Evolutionary conservation across 2,888 invertebrate species (phyloP).

Genomic region (Baronia brevicornis): DNA sequence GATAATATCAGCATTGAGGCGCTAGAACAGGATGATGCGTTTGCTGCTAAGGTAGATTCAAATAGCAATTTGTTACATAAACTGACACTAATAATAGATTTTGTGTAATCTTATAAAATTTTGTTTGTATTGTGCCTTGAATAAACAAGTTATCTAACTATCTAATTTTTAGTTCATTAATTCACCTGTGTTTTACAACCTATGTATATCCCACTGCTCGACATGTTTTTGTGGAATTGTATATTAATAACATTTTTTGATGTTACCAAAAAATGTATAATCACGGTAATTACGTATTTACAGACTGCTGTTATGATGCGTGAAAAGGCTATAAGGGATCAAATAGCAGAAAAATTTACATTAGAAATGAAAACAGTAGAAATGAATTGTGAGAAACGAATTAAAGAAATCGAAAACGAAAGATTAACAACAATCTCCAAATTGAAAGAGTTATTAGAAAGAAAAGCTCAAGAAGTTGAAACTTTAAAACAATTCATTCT

Average conservation of each 20-base stretch:
- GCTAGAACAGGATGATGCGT: conserved; percentile 42
- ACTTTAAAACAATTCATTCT: conserved; percentile 67
- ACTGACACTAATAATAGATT: too few species aligned
- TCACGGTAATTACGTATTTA: not conserved
- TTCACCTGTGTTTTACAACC: too few species aligned
- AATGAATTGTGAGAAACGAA: conserved; percentile 65
- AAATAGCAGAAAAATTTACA: conserved; percentile 80
- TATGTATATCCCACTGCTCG: too few species aligned
- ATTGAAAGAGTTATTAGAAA: conserved; percentile 62
- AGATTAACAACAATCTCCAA: conserved; percentile 59
- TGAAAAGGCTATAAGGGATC: conserved; percentile 78
- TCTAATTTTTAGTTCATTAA: too few species aligned
- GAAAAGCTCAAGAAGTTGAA: conserved; percentile 72
- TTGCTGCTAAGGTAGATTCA: conserved; percentile 39
- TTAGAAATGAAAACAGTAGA: conserved; percentile 76
- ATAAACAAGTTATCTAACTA: too few species aligned
- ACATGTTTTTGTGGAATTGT: too few species aligned
- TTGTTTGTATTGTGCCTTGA: too few species aligned
- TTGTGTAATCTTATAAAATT: too few species aligned
- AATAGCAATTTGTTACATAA: too few species aligned
- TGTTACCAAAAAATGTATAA: conserved; percentile 2
- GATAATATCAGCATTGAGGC: conserved; percentile 20
- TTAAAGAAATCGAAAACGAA: conserved; percentile 69
- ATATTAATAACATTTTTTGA: too few species aligned
- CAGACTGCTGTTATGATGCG: conserved; percentile 70